A percentile compares a stretch with the other conserved stretches of the same genome.
Evolutionary conservation across 2,888 invertebrate genomes (phyloP).

Genomic region (Eilema sororculum): DNA sequence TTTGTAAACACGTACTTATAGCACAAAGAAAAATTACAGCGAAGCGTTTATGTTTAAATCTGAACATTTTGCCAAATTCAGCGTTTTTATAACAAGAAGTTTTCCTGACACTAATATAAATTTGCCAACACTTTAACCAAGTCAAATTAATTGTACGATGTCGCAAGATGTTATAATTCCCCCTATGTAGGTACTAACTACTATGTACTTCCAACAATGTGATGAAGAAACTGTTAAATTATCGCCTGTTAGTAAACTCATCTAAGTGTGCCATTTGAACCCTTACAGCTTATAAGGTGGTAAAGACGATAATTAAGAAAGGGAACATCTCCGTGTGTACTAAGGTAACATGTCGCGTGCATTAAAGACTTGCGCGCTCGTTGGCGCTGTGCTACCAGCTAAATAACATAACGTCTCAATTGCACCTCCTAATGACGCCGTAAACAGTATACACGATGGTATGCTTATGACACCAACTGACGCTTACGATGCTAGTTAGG

Average conservation of each 20-base stretch:
- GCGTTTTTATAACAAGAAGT: too few species aligned
- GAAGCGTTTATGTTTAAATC: too few species aligned
- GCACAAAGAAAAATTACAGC: too few species aligned
- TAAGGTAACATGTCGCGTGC: constrained; percentile 61
- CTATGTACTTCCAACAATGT: constrained; percentile 3
- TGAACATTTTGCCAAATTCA: too few species aligned
- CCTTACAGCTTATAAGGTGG: constrained; percentile 39
- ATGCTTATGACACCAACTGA: constrained; percentile 57
- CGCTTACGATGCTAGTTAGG: constrained; percentile 41
- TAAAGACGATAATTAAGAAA: constrained; percentile 57
- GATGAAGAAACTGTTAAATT: constrained; percentile 11
- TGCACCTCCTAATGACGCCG: constrained; percentile 56
- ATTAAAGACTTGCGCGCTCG: constrained; percentile 60
- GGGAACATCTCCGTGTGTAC: constrained; percentile 45
- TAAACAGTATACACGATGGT: constrained; percentile 62
- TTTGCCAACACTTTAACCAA: neutral
- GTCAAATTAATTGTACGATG: neutral
- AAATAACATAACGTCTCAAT: constrained; percentile 67
- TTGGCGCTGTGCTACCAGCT: constrained; percentile 52
- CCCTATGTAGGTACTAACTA: neutral
- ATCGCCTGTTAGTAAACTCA: constrained; percentile 14
- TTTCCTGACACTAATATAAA: neutral
- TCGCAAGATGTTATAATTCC: neutral
- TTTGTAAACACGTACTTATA: too few species aligned
- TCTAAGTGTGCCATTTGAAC: constrained; percentile 5